Base-by-base conservation (phyloP, 53 echinoderm and acorn worm species). In the Hippasteria phrygiana region DNA sequence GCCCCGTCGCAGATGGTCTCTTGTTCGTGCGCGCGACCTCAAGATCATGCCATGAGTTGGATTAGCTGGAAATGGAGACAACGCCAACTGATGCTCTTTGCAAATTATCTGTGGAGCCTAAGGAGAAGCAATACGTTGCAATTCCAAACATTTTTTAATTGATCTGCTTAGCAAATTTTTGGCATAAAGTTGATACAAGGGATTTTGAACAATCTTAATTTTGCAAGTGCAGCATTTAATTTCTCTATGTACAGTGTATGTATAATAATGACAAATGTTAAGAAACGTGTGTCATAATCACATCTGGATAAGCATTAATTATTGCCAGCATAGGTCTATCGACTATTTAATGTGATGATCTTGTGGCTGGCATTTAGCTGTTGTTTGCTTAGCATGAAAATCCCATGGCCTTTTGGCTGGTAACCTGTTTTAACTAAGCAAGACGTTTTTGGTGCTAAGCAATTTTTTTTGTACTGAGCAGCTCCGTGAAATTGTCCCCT, bases 211-310 rank as follows among this genome's bases (percentile, higher is more conserved):
- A n/a, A 1, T n/a, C 59, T 59, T 59, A 59, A 59, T 12, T n/a
- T 59, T 59, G 26, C 59, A 59, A 59, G 59, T 24, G 59, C 59
- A n/a, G 26, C 59, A 24, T 59, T 33, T 66, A 33, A 66, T 66
- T 66, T 32, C 67, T 66, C 36, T 36, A 11, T 66, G 67, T 66
- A 66, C 35, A 66, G 12, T 36, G 67, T 66, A 66, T 36, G 67
- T 66, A 66, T 10, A 66, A 62, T 62, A 66, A 66, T 31, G 13
- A 64, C 8, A 64, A 64, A 27, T 6, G 5, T 59, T 59, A 1
- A 59, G 59, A 22, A 59, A 59, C n/a, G n/a, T n/a, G n/a, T n/a
- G n/a, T n/a, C n/a, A n/a, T n/a, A n/a, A n/a, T n/a, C n/a, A n/a
- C n/a, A n/a, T n/a, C n/a, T n/a, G n/a, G n/a, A n/a, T 24, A 59